Percentiles rank a stretch among this genome's conserved stretches.
Evolutionary conservation across 2,797 vertebrate genomes (phyloP).

Genomic region (Darevskia mixta): DNA sequence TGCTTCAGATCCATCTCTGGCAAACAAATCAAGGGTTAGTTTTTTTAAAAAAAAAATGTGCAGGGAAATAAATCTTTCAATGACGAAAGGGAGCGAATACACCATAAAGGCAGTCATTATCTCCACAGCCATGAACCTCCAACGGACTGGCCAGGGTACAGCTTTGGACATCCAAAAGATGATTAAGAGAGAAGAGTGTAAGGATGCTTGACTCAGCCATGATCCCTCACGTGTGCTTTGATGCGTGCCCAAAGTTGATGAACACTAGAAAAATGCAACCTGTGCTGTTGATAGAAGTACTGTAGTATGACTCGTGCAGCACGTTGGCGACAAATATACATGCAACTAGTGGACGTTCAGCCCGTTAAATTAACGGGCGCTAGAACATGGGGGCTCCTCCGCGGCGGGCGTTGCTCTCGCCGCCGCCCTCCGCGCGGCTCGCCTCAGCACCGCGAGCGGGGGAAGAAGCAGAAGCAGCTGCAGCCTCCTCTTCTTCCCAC

Average conservation of each 20-base stretch:
- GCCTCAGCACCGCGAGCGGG: no score
- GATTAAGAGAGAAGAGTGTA: not conserved
- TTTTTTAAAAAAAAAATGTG: not conserved
- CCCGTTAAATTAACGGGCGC: no score
- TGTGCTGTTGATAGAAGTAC: no score
- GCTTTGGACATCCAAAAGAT: not conserved
- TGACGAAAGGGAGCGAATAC: not conserved
- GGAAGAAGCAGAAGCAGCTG: no score
- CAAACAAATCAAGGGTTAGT: not conserved
- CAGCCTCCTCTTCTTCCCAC: no score
- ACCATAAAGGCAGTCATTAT: not conserved
- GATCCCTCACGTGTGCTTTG: not conserved
- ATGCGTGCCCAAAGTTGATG: not conserved
- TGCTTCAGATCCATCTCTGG: not conserved
- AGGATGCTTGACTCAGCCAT: not conserved
- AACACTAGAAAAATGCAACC: no score
- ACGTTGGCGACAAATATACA: no score
- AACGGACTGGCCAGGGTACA: not conserved
- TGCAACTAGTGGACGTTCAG: no score
- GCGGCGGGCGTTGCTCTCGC: no score
- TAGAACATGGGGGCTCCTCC: no score
- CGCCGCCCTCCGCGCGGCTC: no score
- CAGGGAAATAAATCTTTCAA: not conserved
- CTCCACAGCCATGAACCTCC: not conserved
- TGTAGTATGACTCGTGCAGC: no score